Base-by-base conservation (phyloP, 2,888 invertebrate species). In the Geotrupes spiniger region DNA sequence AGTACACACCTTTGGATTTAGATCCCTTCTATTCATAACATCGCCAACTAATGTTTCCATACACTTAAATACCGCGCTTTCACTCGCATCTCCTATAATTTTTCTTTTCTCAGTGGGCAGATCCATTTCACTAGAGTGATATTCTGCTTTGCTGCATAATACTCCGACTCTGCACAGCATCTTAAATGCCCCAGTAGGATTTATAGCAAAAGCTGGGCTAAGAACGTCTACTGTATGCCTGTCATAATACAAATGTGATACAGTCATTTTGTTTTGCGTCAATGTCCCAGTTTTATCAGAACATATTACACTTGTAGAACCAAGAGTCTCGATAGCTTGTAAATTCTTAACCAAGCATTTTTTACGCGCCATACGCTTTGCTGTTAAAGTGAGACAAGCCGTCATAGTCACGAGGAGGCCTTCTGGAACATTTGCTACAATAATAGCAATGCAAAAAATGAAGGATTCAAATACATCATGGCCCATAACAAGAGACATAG, bases 341-440 rank as follows among this genome's bases (percentile, higher is more conserved):
- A 87, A 68, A 69, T 87, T 85, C 70, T 87, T 87, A n/a, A 49
- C 84, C 36, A 87, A 70, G 61, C 87, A 88, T 65, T 87, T 87
- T 70, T 86, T 87, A 39, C 73, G 76, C 9, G 87, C 85, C 87
- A 86, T 87, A 62, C 83, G 76, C 64, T 85, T 84, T 14, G 87
- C 87, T 8, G 87, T 86, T 51, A 88, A 69, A 0, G 87, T 86
- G 54, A 87, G 70, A 61, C 84, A 83, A 17, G 82, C 86, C 1
- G 87, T 87, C 21, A 88, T 84, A 16, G 87, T 87, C 3, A 85
- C 83, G 37, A 87, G 71, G 6, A 86, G 73, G 11, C 85, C 86
- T 72, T 87, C 86, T 2, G 87, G 87, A 8, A 88, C 85, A 59
- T 87, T 87, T 17, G 87, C 86, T 9, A 65, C 61, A 1, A 61